phyloP scores from a whole-genome alignment of 2,113 vertebrate species.

The Argyrosomus japonicus region DNA sequence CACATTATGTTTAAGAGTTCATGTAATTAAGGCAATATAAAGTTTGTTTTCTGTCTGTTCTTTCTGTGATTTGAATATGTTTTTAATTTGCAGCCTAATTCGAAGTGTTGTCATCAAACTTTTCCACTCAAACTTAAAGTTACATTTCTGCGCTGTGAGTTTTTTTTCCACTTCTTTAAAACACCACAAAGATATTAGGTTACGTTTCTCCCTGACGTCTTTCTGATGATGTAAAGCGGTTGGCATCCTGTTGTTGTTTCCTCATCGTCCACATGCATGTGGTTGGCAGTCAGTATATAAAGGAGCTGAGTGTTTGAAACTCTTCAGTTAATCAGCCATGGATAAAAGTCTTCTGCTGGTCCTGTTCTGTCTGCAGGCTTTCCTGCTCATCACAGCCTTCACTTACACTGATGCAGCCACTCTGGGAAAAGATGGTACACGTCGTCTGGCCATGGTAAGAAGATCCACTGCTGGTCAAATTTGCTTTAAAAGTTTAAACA shows the following conservation, averaged over 20 bases:
- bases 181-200: too few relatives aligned
- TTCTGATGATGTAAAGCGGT: too few relatives aligned
- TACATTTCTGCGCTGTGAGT: too few relatives aligned
- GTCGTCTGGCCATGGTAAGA: not conserved
- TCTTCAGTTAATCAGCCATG: constrained; percentile 40
- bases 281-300: constrained; percentile 1
- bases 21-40: too few relatives aligned
- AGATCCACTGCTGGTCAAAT: not conserved
- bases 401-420: constrained; percentile 1
- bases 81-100: too few relatives aligned
- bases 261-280: not conserved
- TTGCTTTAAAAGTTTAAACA: not conserved
- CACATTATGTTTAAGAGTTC: too few relatives aligned
- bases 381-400: constrained; percentile 48
- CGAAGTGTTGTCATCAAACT: too few relatives aligned
- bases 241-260: not conserved
- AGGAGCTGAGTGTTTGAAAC: not conserved
- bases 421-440: not conserved
- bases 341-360: constrained; percentile 37
- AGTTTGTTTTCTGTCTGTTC: too few relatives aligned
- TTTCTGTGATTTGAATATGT: too few relatives aligned
- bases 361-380: constrained; percentile 32
- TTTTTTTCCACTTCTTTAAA: too few relatives aligned
- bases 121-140: too few relatives aligned
- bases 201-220: too few relatives aligned